A percentile compares a stretch with the other conserved stretches of the same genome.
Conservation (phyloP, 2,888 invertebrate species). For the Phortica magna region DNA sequence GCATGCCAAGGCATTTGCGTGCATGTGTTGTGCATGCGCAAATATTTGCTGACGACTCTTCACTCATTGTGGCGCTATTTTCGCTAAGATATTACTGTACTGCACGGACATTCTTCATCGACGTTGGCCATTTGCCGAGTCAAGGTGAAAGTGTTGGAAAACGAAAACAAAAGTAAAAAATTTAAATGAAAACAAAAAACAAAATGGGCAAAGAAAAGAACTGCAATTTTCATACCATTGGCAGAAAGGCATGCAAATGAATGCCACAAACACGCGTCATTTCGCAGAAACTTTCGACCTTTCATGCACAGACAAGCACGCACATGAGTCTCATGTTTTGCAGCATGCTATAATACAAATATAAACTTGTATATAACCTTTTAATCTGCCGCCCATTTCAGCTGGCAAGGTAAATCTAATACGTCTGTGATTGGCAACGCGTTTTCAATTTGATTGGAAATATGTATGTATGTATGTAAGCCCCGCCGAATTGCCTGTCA, state of each 20-base stretch:
- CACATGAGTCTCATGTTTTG: too few species aligned
- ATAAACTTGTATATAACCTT: neutral
- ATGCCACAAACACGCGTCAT: too few species aligned
- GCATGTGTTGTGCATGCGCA: conserved; percentile 6
- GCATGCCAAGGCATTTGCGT: neutral
- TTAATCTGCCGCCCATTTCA: neutral
- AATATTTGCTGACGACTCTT: conserved; percentile 8
- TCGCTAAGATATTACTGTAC: neutral
- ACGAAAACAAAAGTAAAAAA: too few species aligned
- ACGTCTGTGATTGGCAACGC: conserved; percentile 10
- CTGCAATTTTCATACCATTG: too few species aligned
- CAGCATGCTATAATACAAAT: too few species aligned
- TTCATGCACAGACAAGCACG: too few species aligned
- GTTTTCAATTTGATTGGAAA: neutral
- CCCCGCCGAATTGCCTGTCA: neutral
- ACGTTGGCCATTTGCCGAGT: neutral
- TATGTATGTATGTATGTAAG: neutral
- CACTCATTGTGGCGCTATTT: neutral
- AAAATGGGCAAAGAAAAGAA: neutral
- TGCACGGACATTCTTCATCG: neutral
- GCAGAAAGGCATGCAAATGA: too few species aligned
- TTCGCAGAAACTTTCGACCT: too few species aligned
- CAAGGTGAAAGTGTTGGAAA: neutral
- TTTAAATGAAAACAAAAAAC: neutral
- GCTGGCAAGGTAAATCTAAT: neutral